Percentiles rank a stretch among this genome's conserved stretches.
These are phyloP conservation scores for Meloidogyne floridensis DNA, from an alignment of 1,140 invertebrate species.

Conservation along the genomic window DNA sequence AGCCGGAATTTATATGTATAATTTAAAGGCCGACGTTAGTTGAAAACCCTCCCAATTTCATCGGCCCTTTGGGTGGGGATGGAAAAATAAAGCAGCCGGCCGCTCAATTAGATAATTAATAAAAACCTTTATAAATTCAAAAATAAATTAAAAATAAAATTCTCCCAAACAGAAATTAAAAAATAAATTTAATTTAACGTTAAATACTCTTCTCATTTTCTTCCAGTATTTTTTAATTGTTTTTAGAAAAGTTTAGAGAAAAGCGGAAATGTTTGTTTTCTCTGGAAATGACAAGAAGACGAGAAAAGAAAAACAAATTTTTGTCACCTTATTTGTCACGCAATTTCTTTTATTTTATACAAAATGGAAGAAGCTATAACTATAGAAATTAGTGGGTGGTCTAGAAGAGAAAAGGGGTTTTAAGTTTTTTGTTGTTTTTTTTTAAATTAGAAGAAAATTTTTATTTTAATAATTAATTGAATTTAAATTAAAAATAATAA, in stretches of 20 bases:
- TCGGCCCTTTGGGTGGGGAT: too few species aligned
- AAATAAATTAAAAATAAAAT: neutral
- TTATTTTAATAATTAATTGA: too few species aligned
- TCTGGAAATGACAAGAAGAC: neutral
- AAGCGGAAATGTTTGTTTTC: neutral
- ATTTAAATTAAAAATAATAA: too few species aligned
- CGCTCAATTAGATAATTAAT: too few species aligned
- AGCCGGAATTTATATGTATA: too few species aligned
- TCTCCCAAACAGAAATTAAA: neutral
- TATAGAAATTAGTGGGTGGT: neutral
- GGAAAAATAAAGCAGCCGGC: too few species aligned
- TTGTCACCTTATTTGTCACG: slow-evolving; percentile 2
- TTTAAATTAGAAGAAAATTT: neutral
- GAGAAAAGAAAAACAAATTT: neutral
- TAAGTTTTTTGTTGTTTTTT: too few species aligned
- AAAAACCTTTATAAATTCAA: too few species aligned
- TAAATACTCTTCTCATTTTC: neutral
- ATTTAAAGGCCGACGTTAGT: too few species aligned
- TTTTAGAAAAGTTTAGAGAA: neutral
- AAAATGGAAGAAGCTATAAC: neutral
- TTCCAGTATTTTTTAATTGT: neutral
- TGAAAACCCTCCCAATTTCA: too few species aligned
- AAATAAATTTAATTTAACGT: too few species aligned
- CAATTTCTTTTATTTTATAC: neutral
- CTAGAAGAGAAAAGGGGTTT: neutral